A percentile compares a stretch with the other conserved stretches of the same genome.
phyloP scores from a whole-genome alignment of 2,888 invertebrate species.

The Masnerella sp. region DNA sequence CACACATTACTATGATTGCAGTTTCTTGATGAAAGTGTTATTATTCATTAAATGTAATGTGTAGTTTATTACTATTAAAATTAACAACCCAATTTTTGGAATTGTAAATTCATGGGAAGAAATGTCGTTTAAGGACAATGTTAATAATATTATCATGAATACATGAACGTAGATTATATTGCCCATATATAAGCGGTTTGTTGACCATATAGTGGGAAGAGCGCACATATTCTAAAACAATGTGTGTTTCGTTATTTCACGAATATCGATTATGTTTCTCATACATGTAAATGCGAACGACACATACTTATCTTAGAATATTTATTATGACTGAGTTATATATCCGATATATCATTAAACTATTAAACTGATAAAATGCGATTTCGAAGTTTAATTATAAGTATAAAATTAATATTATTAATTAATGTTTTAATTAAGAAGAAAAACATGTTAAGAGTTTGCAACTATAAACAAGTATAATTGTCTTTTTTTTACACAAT shows the following conservation, averaged over 20 bases:
- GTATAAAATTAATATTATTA: not conserved
- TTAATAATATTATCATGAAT: conserved; percentile 7
- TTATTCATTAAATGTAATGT: no score
- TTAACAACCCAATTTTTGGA: no score
- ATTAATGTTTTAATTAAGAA: not conserved
- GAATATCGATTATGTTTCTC: conserved; percentile 24
- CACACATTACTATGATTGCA: no score
- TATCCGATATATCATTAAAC: not conserved
- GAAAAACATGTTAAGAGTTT: not conserved
- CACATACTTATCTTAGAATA: no score
- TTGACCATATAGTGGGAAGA: not conserved
- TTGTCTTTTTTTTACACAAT: no score
- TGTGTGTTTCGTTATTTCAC: conserved; percentile 22
- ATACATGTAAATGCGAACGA: conserved; percentile 14
- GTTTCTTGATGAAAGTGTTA: no score
- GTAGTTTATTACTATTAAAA: no score
- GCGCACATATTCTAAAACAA: conserved; percentile 7
- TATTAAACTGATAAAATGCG: not conserved
- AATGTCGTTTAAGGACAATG: not conserved
- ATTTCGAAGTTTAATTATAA: not conserved
- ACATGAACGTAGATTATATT: conserved; percentile 8
- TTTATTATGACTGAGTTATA: not conserved
- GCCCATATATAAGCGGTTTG: conserved; percentile 10
- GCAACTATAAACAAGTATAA: no score
- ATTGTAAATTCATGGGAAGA: conserved; percentile 6